These are phyloP conservation scores for Telmatochromis sp. DNA, from an alignment of 2,113 vertebrate species.

Conservation along the genomic window DNA sequence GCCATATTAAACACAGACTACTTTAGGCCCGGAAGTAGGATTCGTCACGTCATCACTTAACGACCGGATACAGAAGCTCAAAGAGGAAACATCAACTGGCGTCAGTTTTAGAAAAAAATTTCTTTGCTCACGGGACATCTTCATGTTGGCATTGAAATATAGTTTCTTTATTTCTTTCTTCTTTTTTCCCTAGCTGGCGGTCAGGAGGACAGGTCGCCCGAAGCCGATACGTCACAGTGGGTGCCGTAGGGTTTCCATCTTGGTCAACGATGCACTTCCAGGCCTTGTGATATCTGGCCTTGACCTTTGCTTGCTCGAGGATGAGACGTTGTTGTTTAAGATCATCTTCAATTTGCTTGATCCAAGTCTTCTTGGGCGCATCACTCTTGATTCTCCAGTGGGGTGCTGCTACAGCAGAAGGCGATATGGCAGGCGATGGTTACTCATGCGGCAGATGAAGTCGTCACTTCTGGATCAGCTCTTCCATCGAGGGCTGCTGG, in stretches of 20 bases:
- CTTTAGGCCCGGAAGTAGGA: not conserved
- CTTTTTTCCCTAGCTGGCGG: not conserved
- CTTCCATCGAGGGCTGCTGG: not conserved
- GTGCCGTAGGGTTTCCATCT: not conserved
- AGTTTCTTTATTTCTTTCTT: not conserved
- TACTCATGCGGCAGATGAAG: not conserved
- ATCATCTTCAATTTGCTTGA: not conserved
- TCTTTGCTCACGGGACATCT: not conserved
- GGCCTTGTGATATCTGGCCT: not conserved
- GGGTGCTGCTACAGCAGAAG: not conserved
- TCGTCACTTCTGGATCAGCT: not conserved
- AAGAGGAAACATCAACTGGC: not conserved
- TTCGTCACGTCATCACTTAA: not conserved
- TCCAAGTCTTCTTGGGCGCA: not conserved
- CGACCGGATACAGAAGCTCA: fast-evolving
- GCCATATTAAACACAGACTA: not conserved
- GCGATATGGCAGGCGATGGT: not conserved
- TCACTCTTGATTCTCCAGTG: not conserved
- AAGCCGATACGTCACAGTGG: not conserved
- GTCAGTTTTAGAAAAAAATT: not conserved
- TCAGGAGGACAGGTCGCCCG: not conserved
- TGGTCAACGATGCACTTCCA: not conserved
- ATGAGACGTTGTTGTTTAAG: not conserved
- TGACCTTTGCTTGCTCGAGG: not conserved
- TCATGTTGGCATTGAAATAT: not conserved